Evolutionary conservation across 2,888 invertebrate species (phyloP).

Genomic region (Diaperis boleti): DNA sequence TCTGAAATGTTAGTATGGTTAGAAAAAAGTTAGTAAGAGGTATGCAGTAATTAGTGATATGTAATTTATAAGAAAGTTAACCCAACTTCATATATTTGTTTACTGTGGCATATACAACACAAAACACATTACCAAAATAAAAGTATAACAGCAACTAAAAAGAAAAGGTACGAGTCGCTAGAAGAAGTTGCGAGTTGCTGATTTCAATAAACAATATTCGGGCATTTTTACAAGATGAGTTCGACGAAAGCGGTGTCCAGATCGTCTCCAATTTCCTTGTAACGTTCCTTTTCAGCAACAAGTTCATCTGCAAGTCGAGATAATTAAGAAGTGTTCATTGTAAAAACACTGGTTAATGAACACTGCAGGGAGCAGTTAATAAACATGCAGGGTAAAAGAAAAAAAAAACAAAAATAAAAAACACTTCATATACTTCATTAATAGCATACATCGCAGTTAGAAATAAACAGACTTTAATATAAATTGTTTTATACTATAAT

Average conservation of each 20-base stretch:
- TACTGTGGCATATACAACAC: conserved; percentile 29
- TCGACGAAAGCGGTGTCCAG: conserved; percentile 99
- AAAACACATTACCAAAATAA: conserved; percentile 38
- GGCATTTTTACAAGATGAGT: conserved; percentile 73
- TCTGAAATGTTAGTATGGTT: conserved; percentile 72
- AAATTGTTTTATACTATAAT: conserved; percentile 51
- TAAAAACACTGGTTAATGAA: conserved; percentile 16
- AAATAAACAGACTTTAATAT: conserved; percentile 64
- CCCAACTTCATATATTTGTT: conserved; percentile 50
- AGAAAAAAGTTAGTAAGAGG: conserved; percentile 31
- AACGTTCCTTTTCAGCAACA: conserved; percentile 98
- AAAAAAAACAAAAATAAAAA: conserved; percentile 58
- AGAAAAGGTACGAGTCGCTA: conserved; percentile 36
- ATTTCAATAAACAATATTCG: background rate
- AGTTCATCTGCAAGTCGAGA: conserved; percentile 83
- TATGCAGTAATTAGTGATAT: conserved; percentile 40
- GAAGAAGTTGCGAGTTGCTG: conserved; percentile 4
- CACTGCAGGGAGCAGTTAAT: conserved; percentile 39
- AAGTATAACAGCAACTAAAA: conserved; percentile 30
- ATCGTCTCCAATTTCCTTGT: conserved; percentile 99
- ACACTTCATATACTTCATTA: conserved; percentile 47
- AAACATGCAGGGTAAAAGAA: conserved; percentile 48
- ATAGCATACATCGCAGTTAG: conserved; percentile 34
- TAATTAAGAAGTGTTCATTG: conserved; percentile 3
- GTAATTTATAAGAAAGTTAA: conserved; percentile 52